A percentile compares a stretch with the other conserved stretches of the same genome.
These are phyloP conservation scores for Linurgus olivaceus DNA, from an alignment of 2,797 vertebrate species.

Conservation along the genomic window DNA sequence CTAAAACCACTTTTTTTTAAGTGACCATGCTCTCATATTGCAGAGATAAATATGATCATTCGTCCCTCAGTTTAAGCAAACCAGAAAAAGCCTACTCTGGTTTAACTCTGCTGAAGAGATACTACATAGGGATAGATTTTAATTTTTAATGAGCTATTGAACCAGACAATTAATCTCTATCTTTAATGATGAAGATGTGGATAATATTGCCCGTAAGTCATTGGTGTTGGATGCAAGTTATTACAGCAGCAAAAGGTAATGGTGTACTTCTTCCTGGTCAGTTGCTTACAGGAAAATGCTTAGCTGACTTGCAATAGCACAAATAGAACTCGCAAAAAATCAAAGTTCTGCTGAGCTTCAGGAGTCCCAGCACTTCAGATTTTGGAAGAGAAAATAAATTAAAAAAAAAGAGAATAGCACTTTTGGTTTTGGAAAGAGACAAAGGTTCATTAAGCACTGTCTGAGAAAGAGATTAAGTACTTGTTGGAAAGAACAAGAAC, in stretches of 20 bases:
- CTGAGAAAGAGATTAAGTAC: not conserved
- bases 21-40: not conserved
- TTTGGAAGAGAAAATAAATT: not conserved
- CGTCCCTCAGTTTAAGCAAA: not conserved
- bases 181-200: not conserved
- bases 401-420: not conserved
- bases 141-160: not conserved
- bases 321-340: not conserved
- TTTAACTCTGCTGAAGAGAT: not conserved
- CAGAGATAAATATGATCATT: not conserved
- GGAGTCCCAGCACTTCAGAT: not conserved
- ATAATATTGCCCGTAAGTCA: not conserved
- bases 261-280: not conserved
- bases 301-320: not conserved
- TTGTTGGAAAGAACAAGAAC: conserved; percentile 4
- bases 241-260: not conserved
- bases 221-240: not conserved
- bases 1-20: not conserved
- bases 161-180: conserved; percentile 1
- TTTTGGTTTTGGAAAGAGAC: not conserved
- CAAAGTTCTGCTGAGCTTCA: not conserved
- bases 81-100: not conserved
- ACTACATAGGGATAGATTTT: not conserved
- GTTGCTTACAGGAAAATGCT: not conserved
- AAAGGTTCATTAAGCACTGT: not conserved